Evolutionary conservation across 2,888 invertebrate genomes (phyloP).

Genomic region (Agrotis exclamationis): DNA sequence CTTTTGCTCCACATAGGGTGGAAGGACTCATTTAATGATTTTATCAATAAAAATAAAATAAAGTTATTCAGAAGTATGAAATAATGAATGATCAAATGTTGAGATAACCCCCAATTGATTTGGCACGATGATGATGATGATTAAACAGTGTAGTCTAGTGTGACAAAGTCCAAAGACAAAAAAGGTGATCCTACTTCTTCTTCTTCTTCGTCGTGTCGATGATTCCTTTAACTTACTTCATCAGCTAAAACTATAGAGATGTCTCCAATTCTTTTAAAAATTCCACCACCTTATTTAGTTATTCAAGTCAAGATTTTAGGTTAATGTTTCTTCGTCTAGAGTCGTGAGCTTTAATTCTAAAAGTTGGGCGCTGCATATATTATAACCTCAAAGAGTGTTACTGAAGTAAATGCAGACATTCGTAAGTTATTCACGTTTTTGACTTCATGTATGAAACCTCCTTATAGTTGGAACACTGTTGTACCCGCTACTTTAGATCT

Average conservation of each 20-base stretch:
- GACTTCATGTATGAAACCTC: neutral
- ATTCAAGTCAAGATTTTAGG: slow-evolving; percentile 10
- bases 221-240: too few relatives aligned
- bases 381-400: neutral
- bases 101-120: too few relatives aligned
- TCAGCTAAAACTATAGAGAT: neutral
- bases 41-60: too few relatives aligned
- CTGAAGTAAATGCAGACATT: slow-evolving; percentile 8
- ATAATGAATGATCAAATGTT: too few relatives aligned
- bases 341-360: slow-evolving; percentile 22
- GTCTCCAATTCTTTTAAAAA: neutral
- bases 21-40: too few relatives aligned
- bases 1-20: too few relatives aligned
- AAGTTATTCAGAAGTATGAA: too few relatives aligned
- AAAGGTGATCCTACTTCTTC: too few relatives aligned
- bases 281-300: neutral
- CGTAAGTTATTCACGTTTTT: neutral
- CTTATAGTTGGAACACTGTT: neutral
- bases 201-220: too few relatives aligned
- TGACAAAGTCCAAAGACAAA: neutral
- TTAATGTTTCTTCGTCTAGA: neutral
- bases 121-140: too few relatives aligned
- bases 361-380: slow-evolving; percentile 12
- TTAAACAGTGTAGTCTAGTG: too few relatives aligned
- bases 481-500: too few relatives aligned